Evolutionary conservation across 1,140 invertebrate species (phyloP).

Genomic region (Drosophila bifasciata): DNA sequence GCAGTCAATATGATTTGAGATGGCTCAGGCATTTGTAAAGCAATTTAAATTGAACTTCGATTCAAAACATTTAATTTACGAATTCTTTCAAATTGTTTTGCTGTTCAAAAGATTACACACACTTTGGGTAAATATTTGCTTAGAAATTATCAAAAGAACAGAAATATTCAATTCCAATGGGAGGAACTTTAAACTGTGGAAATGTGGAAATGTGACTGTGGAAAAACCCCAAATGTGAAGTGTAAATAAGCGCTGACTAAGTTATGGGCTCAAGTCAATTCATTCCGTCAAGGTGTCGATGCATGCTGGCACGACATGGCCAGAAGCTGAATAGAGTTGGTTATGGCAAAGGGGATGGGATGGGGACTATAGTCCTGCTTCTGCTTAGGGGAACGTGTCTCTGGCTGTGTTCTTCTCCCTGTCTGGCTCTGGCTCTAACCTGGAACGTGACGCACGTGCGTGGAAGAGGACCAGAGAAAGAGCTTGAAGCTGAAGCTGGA

Average conservation of each 20-base stretch:
- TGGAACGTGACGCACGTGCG: constrained; percentile 69
- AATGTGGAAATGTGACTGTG: background rate
- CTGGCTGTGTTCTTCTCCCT: constrained; percentile 24
- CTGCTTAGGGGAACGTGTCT: constrained; percentile 47
- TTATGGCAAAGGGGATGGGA: too few species aligned
- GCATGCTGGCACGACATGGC: constrained; percentile 52
- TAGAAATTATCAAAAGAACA: constrained; percentile 4
- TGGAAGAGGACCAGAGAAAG: constrained; percentile 6
- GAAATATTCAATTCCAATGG: background rate
- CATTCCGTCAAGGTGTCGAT: constrained; percentile 51
- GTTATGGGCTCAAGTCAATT: constrained; percentile 62
- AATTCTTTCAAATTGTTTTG: background rate
- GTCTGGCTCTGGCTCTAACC: constrained; percentile 15
- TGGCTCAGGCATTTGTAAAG: constrained; percentile 11
- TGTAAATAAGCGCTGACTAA: constrained; percentile 63
- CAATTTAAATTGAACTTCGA: constrained; percentile 37
- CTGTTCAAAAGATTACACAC: too few species aligned
- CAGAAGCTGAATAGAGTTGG: constrained; percentile 14
- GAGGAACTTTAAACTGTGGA: background rate
- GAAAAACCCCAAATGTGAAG: constrained; percentile 54
- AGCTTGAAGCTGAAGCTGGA: too few species aligned
- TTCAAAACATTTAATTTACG: constrained; percentile 11
- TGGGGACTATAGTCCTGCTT: background rate
- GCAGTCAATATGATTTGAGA: constrained; percentile 47
- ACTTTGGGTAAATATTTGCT: constrained; percentile 12